These are phyloP conservation scores for Nemoura dubitans DNA, from an alignment of 2,888 invertebrate species.

Conservation along the genomic window DNA sequence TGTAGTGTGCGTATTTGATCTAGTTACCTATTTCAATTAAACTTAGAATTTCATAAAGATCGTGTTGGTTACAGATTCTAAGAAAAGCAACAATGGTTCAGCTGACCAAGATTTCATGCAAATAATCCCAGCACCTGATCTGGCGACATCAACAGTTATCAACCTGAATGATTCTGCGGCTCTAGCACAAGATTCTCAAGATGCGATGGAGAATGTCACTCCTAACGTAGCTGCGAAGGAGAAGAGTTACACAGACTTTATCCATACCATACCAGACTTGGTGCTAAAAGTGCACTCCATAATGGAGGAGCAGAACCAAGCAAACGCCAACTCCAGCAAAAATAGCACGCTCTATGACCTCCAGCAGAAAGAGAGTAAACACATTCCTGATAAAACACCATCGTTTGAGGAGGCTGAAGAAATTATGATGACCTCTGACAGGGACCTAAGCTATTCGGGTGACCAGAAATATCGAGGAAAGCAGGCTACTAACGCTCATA, in stretches of 20 bases:
- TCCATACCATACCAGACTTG: not conserved
- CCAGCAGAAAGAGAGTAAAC: slow-evolving; percentile 8
- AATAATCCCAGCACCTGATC: slow-evolving; percentile 46
- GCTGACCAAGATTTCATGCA: slow-evolving; percentile 39
- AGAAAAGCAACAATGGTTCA: not conserved
- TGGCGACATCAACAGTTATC: slow-evolving; percentile 16
- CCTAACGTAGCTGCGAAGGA: not conserved
- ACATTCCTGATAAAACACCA: not conserved
- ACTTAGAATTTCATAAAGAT: not conserved
- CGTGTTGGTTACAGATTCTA: not conserved
- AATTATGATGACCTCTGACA: slow-evolving; percentile 38
- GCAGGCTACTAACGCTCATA: slow-evolving; percentile 24
- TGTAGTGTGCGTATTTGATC: not conserved
- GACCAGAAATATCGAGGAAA: not conserved
- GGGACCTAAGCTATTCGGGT: not conserved
- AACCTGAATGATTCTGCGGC: not conserved
- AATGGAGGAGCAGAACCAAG: not conserved
- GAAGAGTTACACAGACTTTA: not conserved
- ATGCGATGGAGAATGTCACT: not conserved
- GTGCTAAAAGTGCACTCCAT: not conserved
- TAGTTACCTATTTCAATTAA: not conserved
- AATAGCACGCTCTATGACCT: not conserved
- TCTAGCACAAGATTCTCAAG: not conserved
- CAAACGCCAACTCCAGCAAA: not conserved
- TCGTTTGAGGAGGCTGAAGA: not conserved